Percentiles rank a stretch among this genome's conserved stretches.
phyloP scores from a whole-genome alignment of 2,797 vertebrate genomes.

The Acanthopagrus latus region DNA sequence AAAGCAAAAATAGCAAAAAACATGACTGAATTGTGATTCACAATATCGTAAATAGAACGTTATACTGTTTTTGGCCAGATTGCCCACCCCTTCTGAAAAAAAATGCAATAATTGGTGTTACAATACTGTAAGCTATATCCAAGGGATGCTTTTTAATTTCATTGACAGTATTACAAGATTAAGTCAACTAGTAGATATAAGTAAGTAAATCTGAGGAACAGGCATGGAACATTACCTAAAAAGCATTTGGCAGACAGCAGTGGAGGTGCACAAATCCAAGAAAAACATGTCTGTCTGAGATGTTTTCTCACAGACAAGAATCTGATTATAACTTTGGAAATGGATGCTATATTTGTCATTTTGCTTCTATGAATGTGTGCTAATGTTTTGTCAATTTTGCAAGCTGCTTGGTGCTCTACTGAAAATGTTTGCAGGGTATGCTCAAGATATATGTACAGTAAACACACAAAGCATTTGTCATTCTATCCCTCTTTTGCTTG shows the following conservation, averaged over 20 bases:
- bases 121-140: constrained; percentile 1
- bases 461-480: constrained; percentile 22
- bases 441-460: constrained; percentile 10
- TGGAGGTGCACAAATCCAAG: no score
- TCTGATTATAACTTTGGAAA: not conserved
- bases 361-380: not conserved
- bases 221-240: not conserved
- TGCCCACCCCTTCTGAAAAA: not conserved
- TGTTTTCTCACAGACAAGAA: not conserved
- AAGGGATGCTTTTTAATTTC: not conserved
- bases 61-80: no score
- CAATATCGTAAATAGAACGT: no score
- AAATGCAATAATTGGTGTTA: constrained; percentile 4
- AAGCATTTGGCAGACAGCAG: not conserved
- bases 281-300: no score
- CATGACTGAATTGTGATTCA: no score
- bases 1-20: no score
- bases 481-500: not conserved
- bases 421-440: not conserved
- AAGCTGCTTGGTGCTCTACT: not conserved
- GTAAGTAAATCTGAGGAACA: not conserved
- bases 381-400: not conserved
- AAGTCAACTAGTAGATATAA: no score
- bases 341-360: not conserved
- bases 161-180: no score